Conservation (phyloP, 2,888 invertebrate genomes). For the Melolontha melolontha region DNA sequence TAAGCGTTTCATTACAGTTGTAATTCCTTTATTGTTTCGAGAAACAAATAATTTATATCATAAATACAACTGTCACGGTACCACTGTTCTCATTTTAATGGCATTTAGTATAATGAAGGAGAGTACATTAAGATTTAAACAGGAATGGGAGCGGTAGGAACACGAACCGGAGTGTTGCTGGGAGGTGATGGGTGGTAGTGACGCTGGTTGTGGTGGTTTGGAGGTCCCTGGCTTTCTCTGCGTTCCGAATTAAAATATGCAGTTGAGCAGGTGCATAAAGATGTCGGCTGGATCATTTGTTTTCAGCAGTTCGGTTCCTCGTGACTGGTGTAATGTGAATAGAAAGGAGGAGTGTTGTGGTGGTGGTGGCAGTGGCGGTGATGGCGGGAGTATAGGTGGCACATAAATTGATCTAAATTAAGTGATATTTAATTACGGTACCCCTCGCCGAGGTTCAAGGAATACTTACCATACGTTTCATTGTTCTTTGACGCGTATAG, state of each 20-base stretch:
- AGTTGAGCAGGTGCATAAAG: conserved; percentile 49
- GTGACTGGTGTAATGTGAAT: conserved; percentile 38
- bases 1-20: conserved; percentile 38
- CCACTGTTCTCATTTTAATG: conserved; percentile 39
- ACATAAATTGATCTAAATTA: conserved; percentile 55
- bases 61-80: conserved; percentile 42
- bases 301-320: conserved; percentile 45
- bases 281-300: conserved; percentile 50
- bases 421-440: conserved; percentile 55
- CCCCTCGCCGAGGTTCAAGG: conserved; percentile 19
- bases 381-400: conserved; percentile 36
- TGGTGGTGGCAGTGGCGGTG: conserved; percentile 43
- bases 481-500: too few relatives aligned
- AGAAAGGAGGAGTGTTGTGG: background rate
- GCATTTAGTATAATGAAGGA: conserved; percentile 39
- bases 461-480: too few relatives aligned
- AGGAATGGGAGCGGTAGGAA: conserved; percentile 4
- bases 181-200: background rate
- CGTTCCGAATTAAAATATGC: conserved; percentile 42
- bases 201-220: background rate
- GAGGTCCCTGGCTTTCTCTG: too few relatives aligned
- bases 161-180: background rate
- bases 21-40: conserved; percentile 37
- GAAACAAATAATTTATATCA: conserved; percentile 42
- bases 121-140: conserved; percentile 41